These are phyloP conservation scores for Anguilla japonica DNA, from an alignment of 2,113 vertebrate genomes.

Conservation along the genomic window DNA sequence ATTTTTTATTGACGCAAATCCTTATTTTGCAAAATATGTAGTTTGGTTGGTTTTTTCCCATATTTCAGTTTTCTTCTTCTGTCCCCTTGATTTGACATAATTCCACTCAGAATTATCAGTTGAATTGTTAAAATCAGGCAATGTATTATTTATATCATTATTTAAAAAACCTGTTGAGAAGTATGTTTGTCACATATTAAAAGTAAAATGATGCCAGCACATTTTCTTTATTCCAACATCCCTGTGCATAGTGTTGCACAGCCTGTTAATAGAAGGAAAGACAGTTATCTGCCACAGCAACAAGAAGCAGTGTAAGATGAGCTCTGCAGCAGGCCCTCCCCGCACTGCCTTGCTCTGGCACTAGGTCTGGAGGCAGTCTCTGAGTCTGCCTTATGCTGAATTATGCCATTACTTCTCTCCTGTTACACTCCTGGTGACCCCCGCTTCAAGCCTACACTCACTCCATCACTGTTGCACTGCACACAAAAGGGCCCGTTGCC, in stretches of 20 bases:
- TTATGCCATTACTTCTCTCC: background rate
- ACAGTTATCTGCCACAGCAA: background rate
- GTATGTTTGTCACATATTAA: background rate
- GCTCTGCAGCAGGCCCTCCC: background rate
- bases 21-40: background rate
- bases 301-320: background rate
- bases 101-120: no score
- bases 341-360: background rate
- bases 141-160: background rate
- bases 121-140: background rate
- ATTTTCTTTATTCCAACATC: background rate
- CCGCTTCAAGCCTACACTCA: slow-evolving; percentile 49
- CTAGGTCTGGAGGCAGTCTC: background rate
- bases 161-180: background rate
- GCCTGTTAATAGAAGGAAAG: background rate
- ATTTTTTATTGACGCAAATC: no score
- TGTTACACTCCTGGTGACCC: slow-evolving; percentile 45
- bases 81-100: background rate
- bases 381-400: background rate
- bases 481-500: slow-evolving; percentile 44
- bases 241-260: background rate
- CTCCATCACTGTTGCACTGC: slow-evolving; percentile 46
- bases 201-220: background rate
- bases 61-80: background rate
- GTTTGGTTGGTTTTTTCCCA: background rate